Evolutionary conservation across 2,888 invertebrate species (phyloP).

Genomic region (Odontomyia ornata): DNA sequence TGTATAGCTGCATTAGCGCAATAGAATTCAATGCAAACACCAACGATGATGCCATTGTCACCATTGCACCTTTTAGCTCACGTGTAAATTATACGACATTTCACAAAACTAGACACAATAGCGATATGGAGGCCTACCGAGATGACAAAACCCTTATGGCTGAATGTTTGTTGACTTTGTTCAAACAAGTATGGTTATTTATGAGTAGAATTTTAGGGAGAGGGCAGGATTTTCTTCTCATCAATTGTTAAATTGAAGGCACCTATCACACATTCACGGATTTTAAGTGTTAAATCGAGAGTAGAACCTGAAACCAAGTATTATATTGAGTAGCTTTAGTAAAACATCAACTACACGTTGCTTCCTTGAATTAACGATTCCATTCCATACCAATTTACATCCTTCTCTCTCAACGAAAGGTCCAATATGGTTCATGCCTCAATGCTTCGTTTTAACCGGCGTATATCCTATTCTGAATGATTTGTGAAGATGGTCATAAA

Average conservation of each 20-base stretch:
- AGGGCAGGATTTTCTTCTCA: not conserved
- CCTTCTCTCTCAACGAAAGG: no score
- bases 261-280: no score
- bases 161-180: conserved; percentile 32
- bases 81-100: conserved; percentile 42
- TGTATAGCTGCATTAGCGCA: not conserved
- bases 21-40: conserved; percentile 28
- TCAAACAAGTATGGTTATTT: not conserved
- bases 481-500: conserved; percentile 50
- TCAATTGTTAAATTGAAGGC: no score
- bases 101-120: conserved; percentile 10
- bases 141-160: conserved; percentile 23
- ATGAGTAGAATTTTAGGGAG: not conserved
- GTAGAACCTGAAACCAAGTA: no score
- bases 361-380: no score
- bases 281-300: no score
- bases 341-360: no score
- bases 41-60: conserved; percentile 28
- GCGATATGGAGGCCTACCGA: conserved; percentile 15
- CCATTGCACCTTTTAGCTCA: conserved; percentile 35
- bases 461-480: conserved; percentile 44
- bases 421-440: no score
- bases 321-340: no score
- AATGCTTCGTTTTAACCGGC: not conserved
- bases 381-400: no score